Evolutionary conservation across 1,140 invertebrate genomes (phyloP), one percentile per base, ranked within the genome.

Genomic region (Hetaerina americana): DNA sequence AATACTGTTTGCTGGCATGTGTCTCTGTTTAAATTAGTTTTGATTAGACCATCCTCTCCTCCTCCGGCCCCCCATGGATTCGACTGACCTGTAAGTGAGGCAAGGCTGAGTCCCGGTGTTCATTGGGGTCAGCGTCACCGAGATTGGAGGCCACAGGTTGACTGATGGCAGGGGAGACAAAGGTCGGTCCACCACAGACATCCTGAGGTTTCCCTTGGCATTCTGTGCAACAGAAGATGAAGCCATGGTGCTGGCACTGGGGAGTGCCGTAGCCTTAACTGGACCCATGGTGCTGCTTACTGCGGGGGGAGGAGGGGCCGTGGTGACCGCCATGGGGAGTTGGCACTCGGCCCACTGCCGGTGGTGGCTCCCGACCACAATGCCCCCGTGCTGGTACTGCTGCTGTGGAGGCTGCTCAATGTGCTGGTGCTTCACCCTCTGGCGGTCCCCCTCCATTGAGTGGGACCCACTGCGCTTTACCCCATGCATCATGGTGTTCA

Each of bases 91-190:
- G 69, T 74, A 72, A 66, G 73, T 26, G 10, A 73, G 12, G 66
- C 76, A 78, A 27, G 76, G 76, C 75, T 81, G 76, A 71, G 80
- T 78, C n/a, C n/a, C n/a, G 72, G 72, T 77, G 76, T 80, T 76
- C 68, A 79, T 72, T 0, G 84, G 78, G 8, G 85, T 82, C 5
- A 86, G 76, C 10, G 82, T 82, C 18, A 87, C 81, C 1, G 86
- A 85, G 76, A 87, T 84, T 1, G 86, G 85, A 1, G 87, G 84
- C 86, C 87, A 88, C 5, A 87, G 73, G 75, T 86, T 87, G 1
- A 85, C 77, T 73, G 80, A 57, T 3, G 40, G 40, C 2, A 57
- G 2, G 40, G 40, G 40, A 18, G 40, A n/a, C 40, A 57, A 18
- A 57, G 40, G 15, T n/a, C n/a, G n/a, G n/a, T n/a, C n/a, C n/a